Evolutionary conservation across 2,797 vertebrate genomes (phyloP), one percentile per base, ranked within the genome.

Genomic region (Phrynocephalus guinanensis): DNA sequence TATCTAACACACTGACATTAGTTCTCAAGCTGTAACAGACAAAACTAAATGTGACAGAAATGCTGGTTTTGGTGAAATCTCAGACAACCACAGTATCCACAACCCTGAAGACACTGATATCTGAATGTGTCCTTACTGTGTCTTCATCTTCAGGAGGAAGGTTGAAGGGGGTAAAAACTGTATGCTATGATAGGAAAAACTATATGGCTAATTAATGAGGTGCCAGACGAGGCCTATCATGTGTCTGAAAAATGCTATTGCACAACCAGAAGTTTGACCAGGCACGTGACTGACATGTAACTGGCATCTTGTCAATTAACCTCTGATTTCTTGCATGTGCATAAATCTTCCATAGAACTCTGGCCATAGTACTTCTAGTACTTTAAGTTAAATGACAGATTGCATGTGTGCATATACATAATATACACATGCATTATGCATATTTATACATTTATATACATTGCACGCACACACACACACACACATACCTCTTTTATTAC

Each of bases 401-500:
- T 63, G 18, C 60, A 20, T 63, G 18, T 63, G 18, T 56, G 13
- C 6, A 8, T 63, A 18, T 63, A 3, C 60, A 63, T 20, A 63
- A 63, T 63, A 63, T 63, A 63, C 18, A 18, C 20, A 63, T 60
- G 15, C 56, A 60, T 60, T 60, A 44, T 44, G 38, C 16, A 20
- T 63, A 63, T 63, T 63, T 63, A 63, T 63, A 63, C 60, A 63
- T 63, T 63, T 63, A 63, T 60, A 63, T 63, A 63, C 15, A 63
- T 63, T 18, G 20, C 18, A 63, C 16, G 22, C 1, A 33, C 33
- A 20, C 18, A 63, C 60, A 63, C 20, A 13, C 13, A 7, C 52
- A 63, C 60, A 4, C 15, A 63, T 3, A 63, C 13, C 16, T 20
- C 9, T 92, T 87, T 88, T 94, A 56, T 91, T 70, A 30, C 94